Evolutionary conservation across 2,113 vertebrate species (phyloP), one percentile per base, ranked within the genome.

Genomic region (Cyprinodon tularosa): DNA sequence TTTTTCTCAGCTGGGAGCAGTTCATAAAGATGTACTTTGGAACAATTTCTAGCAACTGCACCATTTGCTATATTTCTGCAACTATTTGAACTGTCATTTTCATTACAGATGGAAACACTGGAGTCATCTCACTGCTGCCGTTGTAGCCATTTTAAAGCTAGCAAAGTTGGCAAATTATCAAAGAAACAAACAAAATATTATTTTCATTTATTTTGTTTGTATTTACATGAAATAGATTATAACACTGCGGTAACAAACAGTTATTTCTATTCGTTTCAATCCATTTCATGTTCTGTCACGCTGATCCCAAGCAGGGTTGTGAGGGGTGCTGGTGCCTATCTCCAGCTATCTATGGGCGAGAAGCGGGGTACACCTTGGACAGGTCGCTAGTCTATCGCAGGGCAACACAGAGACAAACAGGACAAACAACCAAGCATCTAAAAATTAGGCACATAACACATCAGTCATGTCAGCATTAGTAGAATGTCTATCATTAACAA

Each of bases 171-270:
- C 70, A 50, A 72, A 80, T 78, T 80, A 60, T 63, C 65, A 72
- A 50, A 74, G 84, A 68, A 78, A 84, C 48, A 80, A 88, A 86
- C 77, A 79, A 91, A 80, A 61, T 77, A 71, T 57, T 79, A 68
- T 75, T 90, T 89, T 91, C 87, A 90, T 89, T 90, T 89, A 89
- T 85, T 86, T 72, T 89, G 83, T 80, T 84, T 82, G 67, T 78
- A 77, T 90, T 69, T 73, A 72, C 84, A 78, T 78, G 50, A 20
- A n/a, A 76, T 60, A 40, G 74, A 68, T 62, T 70, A 80, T 69
- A 76, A 67, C 79, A 62, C 78, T 78, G 68, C 4, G 71, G 77
- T 86, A 38, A 42, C 71, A 86, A 57, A 72, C 29, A 29, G 29
- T 1, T 29, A 29, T 29, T 29, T 29, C 29, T 29, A 29, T 29